A percentile compares a stretch with the other conserved stretches of the same genome.
phyloP scores from a whole-genome alignment of 2,797 vertebrate species.

The Enteromius viviparus region DNA sequence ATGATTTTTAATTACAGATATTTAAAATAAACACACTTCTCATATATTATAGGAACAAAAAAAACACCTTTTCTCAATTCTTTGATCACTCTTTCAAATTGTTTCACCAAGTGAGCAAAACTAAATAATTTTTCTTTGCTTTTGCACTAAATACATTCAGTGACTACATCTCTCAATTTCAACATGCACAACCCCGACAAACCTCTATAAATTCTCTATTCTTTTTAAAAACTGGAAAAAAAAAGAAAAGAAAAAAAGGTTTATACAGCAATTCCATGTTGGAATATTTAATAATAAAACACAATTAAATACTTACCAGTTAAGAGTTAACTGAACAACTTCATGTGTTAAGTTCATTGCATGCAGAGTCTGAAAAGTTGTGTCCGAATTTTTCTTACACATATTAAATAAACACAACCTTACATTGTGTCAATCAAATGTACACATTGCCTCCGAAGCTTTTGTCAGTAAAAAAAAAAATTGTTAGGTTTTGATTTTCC shows the following conservation, averaged over 20 bases:
- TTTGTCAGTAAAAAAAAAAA: too few relatives aligned
- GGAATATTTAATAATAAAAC: not conserved
- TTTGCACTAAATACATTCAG: not conserved
- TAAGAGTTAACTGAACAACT: not conserved
- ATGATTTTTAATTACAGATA: not conserved
- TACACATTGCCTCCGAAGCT: too few relatives aligned
- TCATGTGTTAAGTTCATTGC: not conserved
- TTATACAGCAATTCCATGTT: not conserved
- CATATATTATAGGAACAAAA: not conserved
- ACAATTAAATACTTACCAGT: not conserved
- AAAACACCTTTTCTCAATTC: not conserved
- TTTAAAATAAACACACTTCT: not conserved
- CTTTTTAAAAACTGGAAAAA: not conserved
- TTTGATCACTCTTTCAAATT: not conserved
- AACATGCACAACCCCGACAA: not conserved
- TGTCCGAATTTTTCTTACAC: too few relatives aligned
- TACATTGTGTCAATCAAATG: too few relatives aligned
- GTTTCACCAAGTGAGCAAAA: not conserved
- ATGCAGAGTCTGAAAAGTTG: too few relatives aligned
- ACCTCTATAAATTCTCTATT: not conserved
- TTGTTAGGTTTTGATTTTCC: too few relatives aligned
- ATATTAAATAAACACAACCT: too few relatives aligned
- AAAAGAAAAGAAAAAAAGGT: too few relatives aligned
- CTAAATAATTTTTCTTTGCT: not conserved
- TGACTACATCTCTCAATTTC: not conserved